phyloP scores from a whole-genome alignment of 2,888 invertebrate species.

The Lycaena phlaeas region DNA sequence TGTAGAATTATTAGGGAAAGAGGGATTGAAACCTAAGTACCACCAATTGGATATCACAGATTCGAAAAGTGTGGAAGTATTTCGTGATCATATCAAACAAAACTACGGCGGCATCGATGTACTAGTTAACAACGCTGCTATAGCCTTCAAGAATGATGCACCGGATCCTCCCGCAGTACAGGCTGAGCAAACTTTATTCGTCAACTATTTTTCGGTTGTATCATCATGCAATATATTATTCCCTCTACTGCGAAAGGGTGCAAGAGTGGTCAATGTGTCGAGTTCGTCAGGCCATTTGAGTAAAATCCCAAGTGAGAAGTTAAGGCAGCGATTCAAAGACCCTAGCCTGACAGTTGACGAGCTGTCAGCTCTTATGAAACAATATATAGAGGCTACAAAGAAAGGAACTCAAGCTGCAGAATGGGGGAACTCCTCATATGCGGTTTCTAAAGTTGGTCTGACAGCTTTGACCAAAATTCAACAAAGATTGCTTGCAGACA shows the following conservation, averaged over 20 bases:
- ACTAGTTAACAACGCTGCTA: conserved; percentile 84
- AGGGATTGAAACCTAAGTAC: conserved; percentile 70
- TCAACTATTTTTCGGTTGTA: conserved; percentile 80
- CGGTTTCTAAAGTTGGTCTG: conserved; percentile 82
- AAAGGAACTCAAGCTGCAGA: conserved; percentile 41
- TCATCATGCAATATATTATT: conserved; percentile 79
- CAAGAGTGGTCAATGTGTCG: conserved; percentile 81
- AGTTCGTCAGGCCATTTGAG: conserved; percentile 76
- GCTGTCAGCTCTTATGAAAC: conserved; percentile 75
- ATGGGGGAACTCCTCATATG: conserved; percentile 78
- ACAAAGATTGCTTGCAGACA: conserved; percentile 58
- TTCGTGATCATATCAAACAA: conserved; percentile 72
- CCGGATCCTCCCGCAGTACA: conserved; percentile 77
- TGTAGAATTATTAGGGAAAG: conserved; percentile 69
- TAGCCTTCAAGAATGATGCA: conserved; percentile 75
- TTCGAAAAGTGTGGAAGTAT: conserved; percentile 67
- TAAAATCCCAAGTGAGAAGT: conserved; percentile 63
- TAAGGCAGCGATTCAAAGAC: conserved; percentile 65
- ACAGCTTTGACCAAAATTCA: conserved; percentile 79
- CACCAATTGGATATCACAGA: conserved; percentile 81
- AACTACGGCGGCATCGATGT: conserved; percentile 80
- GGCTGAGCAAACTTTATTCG: conserved; percentile 78
- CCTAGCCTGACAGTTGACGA: conserved; percentile 69
- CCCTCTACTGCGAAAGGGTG: conserved; percentile 78
- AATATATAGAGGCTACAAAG: conserved; percentile 75